Evolutionary conservation across 2,113 vertebrate species (phyloP), one percentile per base, ranked within the genome.

Genomic region (Taxidea taxus): DNA sequence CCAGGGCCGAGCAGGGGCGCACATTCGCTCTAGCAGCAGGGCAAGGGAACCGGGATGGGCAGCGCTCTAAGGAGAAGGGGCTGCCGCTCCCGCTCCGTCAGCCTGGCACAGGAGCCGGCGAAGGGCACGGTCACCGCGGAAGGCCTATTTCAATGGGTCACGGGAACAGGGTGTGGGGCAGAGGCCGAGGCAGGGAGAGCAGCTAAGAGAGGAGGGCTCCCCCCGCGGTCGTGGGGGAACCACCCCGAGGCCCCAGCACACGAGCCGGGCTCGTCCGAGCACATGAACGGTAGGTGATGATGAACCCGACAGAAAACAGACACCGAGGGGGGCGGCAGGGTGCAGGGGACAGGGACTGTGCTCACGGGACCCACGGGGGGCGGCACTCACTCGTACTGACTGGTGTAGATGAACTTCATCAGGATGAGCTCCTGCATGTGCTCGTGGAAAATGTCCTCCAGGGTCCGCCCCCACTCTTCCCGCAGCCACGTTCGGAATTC

Each of bases 401-500:
- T 99, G 92, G 99, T 99, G 96, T 99, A 99, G 98, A 99, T 99
- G 98, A 99, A 99, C 98, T 99, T 99, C 99, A 99, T 99, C 72
- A 99, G 98, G 96, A 99, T 99, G 90, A 99, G 99, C 98, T 99
- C 99, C 97, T 99, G 99, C 99, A 99, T 99, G 98, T 99, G 99
- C 54, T 99, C 99, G 0, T 99, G 99, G 98, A 99, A 99, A 96
- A 99, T 99, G 97, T 99, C 99, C 96, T 99, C 99, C 96, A 99
- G 98, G 0, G 99, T 99, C 66, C 99, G 99, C 4, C 99, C 99
- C 99, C 99, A 99, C 82, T 99, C 99, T 93, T 99, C 99, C 98
- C 99, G 98, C 91, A 99, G 98, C 99, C 99, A 99, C 0, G 99
- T 99, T 89, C 99, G 99, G 98, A 99, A 99, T 96, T 99, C 99